Conservation (phyloP, 2,113 vertebrate genomes). For the Saccopteryx bilineata region DNA sequence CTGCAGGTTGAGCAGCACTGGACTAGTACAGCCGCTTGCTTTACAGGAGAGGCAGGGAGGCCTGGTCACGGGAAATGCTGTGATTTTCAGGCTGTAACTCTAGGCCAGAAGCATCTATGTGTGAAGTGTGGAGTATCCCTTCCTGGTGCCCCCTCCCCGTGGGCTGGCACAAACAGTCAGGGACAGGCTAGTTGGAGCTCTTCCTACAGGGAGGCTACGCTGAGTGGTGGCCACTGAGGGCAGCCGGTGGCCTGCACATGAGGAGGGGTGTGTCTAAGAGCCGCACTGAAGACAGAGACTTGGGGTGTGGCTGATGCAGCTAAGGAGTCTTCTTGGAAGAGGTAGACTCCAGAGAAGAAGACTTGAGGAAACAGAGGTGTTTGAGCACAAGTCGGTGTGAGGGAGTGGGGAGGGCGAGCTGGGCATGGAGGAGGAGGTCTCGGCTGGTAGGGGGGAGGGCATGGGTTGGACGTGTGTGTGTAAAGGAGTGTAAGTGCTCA, state of each 20-base stretch:
- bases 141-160: not conserved
- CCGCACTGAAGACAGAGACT: not conserved
- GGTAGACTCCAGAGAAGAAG: not conserved
- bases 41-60: not conserved
- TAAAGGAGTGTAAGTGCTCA: not conserved
- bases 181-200: not conserved
- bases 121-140: not conserved
- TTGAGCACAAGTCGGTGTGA: not conserved
- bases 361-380: not conserved
- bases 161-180: not conserved
- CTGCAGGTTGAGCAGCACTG: not conserved
- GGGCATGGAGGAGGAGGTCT: accelerated
- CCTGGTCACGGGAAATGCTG: not conserved
- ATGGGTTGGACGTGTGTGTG: not conserved
- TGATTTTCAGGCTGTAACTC: not conserved
- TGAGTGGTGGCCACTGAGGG: not conserved
- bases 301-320: not conserved
- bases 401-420: not conserved
- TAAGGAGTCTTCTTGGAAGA: conserved; percentile 33
- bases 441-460: not conserved
- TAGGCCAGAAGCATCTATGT: not conserved
- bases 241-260: no score
- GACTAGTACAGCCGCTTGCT: not conserved
- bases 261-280: not conserved
- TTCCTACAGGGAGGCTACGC: not conserved